Percentiles rank a stretch among this genome's conserved stretches.
phyloP scores from a whole-genome alignment of 1,140 invertebrate species.

The Papilio machaon region DNA sequence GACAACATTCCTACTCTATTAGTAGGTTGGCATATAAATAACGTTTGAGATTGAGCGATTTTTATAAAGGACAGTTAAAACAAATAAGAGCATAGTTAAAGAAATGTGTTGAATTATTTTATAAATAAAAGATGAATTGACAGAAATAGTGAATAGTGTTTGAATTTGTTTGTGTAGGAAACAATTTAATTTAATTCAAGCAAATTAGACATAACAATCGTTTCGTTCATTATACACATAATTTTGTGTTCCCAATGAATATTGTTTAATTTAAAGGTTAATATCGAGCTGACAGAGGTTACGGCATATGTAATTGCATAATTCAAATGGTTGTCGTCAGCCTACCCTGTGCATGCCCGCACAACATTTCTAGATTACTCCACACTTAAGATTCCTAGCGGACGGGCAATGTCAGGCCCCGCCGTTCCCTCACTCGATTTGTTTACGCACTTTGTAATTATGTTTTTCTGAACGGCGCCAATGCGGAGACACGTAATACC shows the following conservation, averaged over 20 bases:
- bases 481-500: constrained; percentile 40
- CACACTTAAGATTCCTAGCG: constrained; percentile 72
- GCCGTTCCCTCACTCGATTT: constrained; percentile 62
- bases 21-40: constrained; percentile 43
- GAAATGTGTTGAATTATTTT: not conserved
- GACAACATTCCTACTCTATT: constrained; percentile 54
- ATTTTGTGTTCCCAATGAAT: not conserved
- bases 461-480: constrained; percentile 62
- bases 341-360: constrained; percentile 51
- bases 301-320: constrained; percentile 32
- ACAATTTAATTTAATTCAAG: too few relatives aligned
- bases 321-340: constrained; percentile 50
- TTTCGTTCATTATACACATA: not conserved
- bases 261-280: not conserved
- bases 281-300: constrained; percentile 21
- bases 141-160: too few relatives aligned
- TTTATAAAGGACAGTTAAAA: not conserved
- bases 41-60: constrained; percentile 35
- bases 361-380: constrained; percentile 65
- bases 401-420: constrained; percentile 54
- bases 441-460: constrained; percentile 66
- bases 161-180: too few relatives aligned
- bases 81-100: not conserved
- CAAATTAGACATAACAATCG: too few relatives aligned
- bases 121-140: too few relatives aligned